phyloP scores from a whole-genome alignment of 2,113 vertebrate species.

The Psilopogon haemacephalus region DNA sequence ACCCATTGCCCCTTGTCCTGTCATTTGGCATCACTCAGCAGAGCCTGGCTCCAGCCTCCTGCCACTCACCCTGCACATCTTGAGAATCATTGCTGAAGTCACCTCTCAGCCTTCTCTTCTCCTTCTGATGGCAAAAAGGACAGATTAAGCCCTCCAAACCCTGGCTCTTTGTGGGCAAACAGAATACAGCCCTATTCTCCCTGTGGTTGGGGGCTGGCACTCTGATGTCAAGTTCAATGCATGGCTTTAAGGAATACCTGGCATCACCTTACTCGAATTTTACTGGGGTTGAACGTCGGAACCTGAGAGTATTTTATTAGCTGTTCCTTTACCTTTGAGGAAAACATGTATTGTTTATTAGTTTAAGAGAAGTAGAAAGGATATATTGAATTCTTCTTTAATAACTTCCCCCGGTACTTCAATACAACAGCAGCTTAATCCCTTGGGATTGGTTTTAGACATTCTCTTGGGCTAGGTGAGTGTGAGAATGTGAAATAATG shows the following conservation, averaged over 20 bases:
- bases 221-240: accelerated
- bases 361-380: not conserved
- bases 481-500: no score
- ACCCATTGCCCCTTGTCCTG: no score
- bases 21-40: no score
- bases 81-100: no score
- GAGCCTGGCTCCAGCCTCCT: no score
- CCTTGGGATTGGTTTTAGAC: accelerated
- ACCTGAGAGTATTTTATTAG: not conserved
- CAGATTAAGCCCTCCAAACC: not conserved
- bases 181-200: not conserved
- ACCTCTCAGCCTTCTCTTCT: no score
- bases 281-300: not conserved
- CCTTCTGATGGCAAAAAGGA: not conserved
- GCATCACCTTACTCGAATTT: not conserved
- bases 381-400: not conserved
- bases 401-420: not conserved
- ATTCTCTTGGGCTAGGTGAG: conserved; percentile 5
- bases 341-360: not conserved
- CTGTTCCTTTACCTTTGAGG: not conserved
- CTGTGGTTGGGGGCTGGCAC: accelerated
- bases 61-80: no score
- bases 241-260: not conserved
- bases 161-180: accelerated
- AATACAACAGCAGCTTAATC: not conserved